Percentiles rank a stretch among this genome's conserved stretches.
phyloP scores from a whole-genome alignment of 1,140 invertebrate genomes.

The Lysiphlebus fabarum region DNA sequence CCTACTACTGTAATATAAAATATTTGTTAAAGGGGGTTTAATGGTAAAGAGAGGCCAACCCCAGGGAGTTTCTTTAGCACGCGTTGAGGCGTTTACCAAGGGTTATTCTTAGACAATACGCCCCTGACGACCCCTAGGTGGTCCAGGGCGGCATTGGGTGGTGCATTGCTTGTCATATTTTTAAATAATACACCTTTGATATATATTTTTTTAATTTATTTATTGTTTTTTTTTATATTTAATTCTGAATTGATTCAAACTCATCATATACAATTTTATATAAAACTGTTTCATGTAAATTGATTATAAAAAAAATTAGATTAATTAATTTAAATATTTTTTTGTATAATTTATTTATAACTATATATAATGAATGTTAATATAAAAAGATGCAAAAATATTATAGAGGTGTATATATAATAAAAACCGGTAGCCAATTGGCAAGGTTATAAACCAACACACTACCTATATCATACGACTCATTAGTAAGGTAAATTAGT shows the following conservation, averaged over 20 bases:
- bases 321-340: too few relatives aligned
- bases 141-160: constrained; percentile 32
- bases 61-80: constrained; percentile 30
- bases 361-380: too few relatives aligned
- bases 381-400: too few relatives aligned
- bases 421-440: constrained; percentile 39
- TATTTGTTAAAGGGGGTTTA: too few relatives aligned
- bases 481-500: constrained; percentile 42
- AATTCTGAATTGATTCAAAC: too few relatives aligned
- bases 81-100: constrained; percentile 30
- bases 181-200: constrained; percentile 14
- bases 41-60: not conserved
- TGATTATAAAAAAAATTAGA: too few relatives aligned
- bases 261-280: too few relatives aligned
- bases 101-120: constrained; percentile 26
- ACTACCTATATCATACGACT: constrained; percentile 29
- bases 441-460: constrained; percentile 37
- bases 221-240: too few relatives aligned
- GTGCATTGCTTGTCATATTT: constrained; percentile 24
- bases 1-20: constrained; percentile 17
- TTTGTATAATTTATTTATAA: too few relatives aligned
- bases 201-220: not conserved
- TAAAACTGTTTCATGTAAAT: too few relatives aligned
- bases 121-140: constrained; percentile 33
- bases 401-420: constrained; percentile 21